Evolutionary conservation across 2,797 vertebrate genomes (phyloP), one percentile per base, ranked within the genome.

Genomic region (Eupleurogrammus muticus): DNA sequence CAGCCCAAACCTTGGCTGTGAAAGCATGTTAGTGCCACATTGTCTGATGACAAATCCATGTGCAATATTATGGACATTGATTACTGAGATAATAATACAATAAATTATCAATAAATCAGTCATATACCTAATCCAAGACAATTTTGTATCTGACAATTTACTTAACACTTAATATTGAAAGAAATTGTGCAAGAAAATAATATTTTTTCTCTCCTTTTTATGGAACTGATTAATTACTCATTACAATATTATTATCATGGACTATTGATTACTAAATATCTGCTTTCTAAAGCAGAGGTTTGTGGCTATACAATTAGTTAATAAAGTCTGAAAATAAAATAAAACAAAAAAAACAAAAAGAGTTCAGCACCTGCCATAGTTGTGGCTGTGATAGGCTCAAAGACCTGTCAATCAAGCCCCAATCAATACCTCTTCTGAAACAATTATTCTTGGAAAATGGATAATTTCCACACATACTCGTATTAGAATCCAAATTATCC

Each of bases 41-140:
- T 61, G 68, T 65, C 54, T 20, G 35, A 56, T 35, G 32, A 71
- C 23, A 67, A 72, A 66, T 72, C 32, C 17, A 24, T 32, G 75
- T 89, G 81, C 84, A 83, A 88, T 89, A 84, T 64, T 64, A 51
- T 57, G 23, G 85, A 80, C 49, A 50, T 53, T 66, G 60, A 73
- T 77, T 32, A 65, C 36, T 50, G 66, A 55, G 20, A 61, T 49
- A 52, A 34, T 58, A 52, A 9, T 61, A 28, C 9, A 5, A 52
- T 49, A 50, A 32, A 49, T 38, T 1, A 36, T 50, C 44, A 66
- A 24, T 62, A 24, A 65, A 21, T 77, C 36, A 42, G 48, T 53
- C 32, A 40, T 36, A 49, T 63, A 13, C 40, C 23, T 62, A 11
- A 0, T 67, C 17, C 52, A 35, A 60, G 1, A 35, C 20, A n/a